These are phyloP conservation scores for Syritta pipiens DNA, from an alignment of 2,888 invertebrate species.

Conservation along the genomic window DNA sequence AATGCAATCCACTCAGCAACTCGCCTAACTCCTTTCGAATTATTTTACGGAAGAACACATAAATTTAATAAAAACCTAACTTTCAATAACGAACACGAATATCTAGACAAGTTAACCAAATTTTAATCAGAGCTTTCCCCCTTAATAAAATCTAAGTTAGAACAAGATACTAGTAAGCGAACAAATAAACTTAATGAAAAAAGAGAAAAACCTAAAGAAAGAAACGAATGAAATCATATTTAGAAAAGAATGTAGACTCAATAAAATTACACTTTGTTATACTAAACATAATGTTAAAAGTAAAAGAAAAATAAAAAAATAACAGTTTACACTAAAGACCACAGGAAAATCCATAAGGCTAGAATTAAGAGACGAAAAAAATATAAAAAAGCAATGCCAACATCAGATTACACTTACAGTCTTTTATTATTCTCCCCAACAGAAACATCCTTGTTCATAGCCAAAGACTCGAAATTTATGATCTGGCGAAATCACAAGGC, in stretches of 20 bases:
- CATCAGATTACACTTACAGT: neutral
- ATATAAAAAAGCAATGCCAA: neutral
- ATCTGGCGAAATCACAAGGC: neutral
- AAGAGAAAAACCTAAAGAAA: too few relatives aligned
- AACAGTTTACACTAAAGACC: neutral
- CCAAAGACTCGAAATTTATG: neutral
- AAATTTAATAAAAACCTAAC: neutral
- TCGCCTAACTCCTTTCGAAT: neutral
- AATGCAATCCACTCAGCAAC: conserved; percentile 2
- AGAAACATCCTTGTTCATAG: neutral
- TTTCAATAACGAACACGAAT: neutral
- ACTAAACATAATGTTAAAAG: conserved; percentile 13
- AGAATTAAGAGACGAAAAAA: conserved; percentile 1
- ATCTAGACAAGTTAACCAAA: neutral
- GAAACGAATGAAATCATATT: conserved; percentile 7
- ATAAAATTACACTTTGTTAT: conserved; percentile 4
- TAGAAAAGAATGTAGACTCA: conserved; percentile 20
- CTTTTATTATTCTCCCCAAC: conserved; percentile 1
- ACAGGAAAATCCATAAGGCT: neutral
- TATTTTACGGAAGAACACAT: neutral
- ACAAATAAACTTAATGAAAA: neutral
- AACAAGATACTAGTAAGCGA: neutral
- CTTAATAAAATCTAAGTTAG: neutral
- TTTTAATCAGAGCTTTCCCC: neutral
- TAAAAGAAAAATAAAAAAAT: conserved; percentile 21